Evolutionary conservation across 2,888 invertebrate species (phyloP).

Genomic region (Pelosia muscerda): DNA sequence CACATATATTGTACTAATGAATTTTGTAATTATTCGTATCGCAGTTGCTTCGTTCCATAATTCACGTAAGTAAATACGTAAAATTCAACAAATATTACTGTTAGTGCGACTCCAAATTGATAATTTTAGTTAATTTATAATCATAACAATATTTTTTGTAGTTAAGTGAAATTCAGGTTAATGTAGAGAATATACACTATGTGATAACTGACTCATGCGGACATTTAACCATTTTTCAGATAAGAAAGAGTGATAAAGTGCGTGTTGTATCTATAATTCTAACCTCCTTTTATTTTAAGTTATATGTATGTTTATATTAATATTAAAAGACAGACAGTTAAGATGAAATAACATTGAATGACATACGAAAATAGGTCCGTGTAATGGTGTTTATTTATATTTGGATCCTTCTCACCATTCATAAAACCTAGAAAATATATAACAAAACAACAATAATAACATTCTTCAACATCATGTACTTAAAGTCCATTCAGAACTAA

Average conservation of each 20-base stretch:
- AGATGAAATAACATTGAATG: too few species aligned
- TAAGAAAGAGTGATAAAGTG: not conserved
- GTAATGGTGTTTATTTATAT: not conserved
- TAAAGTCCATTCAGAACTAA: slow-evolving; percentile 41
- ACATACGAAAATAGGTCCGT: not conserved
- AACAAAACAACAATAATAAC: slow-evolving; percentile 31
- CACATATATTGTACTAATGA: not conserved
- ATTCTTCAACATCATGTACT: slow-evolving; percentile 45
- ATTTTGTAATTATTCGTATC: not conserved
- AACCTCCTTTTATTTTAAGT: not conserved
- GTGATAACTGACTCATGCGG: not conserved
- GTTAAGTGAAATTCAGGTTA: not conserved
- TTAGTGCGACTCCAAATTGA: not conserved
- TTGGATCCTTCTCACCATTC: not conserved
- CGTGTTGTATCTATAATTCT: not conserved
- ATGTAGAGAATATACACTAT: not conserved
- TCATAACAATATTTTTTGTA: not conserved
- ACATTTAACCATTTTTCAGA: not conserved
- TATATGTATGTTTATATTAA: not conserved
- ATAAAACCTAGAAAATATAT: not conserved
- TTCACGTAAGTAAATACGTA: slow-evolving; percentile 5
- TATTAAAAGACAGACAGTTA: too few species aligned
- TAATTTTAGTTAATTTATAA: not conserved
- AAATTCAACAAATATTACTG: not conserved
- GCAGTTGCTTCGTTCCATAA: slow-evolving; percentile 1